A percentile compares a stretch with the other conserved stretches of the same genome.
Conservation (phyloP, 2,888 invertebrate genomes). For the Suillia variegata region DNA sequence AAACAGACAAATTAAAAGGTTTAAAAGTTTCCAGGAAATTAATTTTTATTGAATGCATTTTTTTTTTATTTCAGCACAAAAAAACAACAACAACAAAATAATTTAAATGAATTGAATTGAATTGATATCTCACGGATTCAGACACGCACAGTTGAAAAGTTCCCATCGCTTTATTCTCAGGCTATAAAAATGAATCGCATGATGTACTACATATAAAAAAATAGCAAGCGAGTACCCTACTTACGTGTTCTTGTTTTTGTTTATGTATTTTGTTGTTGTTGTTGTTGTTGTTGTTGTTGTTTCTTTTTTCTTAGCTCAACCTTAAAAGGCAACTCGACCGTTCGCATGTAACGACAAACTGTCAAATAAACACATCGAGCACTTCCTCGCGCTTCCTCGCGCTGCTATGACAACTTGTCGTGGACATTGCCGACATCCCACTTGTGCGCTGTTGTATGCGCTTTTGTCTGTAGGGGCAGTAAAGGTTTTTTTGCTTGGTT, state of each 20-base stretch:
- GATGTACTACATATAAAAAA: no score
- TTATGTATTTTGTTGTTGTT: background rate
- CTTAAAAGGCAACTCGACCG: background rate
- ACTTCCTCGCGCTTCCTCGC: slow-evolving; percentile 12
- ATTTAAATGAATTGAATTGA: no score
- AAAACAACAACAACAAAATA: no score
- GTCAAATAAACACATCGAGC: slow-evolving; percentile 39
- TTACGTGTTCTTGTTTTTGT: background rate
- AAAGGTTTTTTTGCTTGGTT: slow-evolving; percentile 21
- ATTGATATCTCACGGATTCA: no score
- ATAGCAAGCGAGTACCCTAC: no score
- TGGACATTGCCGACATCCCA: slow-evolving; percentile 31
- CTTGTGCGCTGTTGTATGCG: slow-evolving; percentile 9
- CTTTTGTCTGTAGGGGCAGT: slow-evolving; percentile 49
- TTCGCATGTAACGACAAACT: slow-evolving; percentile 29
- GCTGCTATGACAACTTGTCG: slow-evolving; percentile 16
- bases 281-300: background rate
- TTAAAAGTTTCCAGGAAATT: no score
- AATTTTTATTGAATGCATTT: no score
- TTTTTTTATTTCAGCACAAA: no score
- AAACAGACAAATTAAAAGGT: no score
- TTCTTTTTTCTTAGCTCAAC: background rate
- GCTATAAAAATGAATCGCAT: no score
- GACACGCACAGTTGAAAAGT: no score
- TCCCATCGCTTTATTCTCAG: no score